Evolutionary conservation across 2,113 vertebrate genomes (phyloP).

Genomic region (Podocnemis expansa): DNA sequence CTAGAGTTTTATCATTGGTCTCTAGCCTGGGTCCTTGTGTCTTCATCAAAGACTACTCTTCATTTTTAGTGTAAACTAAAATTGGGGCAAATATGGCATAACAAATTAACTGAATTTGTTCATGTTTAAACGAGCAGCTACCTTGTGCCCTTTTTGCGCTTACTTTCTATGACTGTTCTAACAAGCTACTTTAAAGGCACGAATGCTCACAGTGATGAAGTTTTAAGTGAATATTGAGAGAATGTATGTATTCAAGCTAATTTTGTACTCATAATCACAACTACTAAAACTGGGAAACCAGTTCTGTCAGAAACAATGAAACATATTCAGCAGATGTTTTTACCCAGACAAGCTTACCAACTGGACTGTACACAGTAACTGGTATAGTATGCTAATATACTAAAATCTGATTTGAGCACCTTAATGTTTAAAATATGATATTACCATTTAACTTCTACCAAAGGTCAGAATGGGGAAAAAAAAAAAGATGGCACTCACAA

Average conservation of each 20-base stretch:
- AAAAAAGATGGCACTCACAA: neutral
- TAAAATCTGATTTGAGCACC: conserved; percentile 16
- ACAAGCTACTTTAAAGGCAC: neutral
- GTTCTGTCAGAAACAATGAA: neutral
- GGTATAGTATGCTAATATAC: neutral
- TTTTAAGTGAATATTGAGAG: neutral
- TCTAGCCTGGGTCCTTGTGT: neutral
- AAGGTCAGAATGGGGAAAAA: neutral
- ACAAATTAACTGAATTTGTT: neutral
- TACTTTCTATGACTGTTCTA: neutral
- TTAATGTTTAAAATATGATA: conserved; percentile 28
- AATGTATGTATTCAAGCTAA: neutral
- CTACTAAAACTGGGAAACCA: neutral
- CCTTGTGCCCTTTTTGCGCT: neutral
- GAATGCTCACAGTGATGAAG: neutral
- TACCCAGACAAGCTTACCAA: neutral
- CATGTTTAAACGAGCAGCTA: neutral
- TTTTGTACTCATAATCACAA: neutral
- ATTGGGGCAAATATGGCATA: neutral
- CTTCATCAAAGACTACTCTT: neutral
- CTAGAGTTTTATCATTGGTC: neutral
- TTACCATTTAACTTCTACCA: conserved; percentile 44
- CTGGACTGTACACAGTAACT: conserved; percentile 10
- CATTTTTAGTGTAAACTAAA: neutral
- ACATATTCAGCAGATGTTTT: neutral